Conservation (phyloP, 1,140 invertebrate species). For the Drosophila fuyamai region DNA sequence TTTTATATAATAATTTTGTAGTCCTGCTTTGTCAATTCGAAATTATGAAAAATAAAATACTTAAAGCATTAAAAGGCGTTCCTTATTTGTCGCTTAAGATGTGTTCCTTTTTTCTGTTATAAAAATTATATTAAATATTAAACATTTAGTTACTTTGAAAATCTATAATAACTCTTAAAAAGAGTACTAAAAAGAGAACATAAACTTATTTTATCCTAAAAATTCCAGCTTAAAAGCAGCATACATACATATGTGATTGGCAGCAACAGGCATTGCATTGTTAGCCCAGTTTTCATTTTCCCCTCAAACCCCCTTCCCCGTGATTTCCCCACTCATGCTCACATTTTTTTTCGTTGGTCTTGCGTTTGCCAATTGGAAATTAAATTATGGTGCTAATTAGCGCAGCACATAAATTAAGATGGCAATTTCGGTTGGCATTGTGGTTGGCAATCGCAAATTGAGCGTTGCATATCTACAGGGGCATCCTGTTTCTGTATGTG, state of each 20-base stretch:
- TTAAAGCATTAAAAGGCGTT: no score
- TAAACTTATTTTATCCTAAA: background rate
- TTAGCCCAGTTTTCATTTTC: constrained; percentile 19
- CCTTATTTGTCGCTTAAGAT: no score
- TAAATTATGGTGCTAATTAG: constrained; percentile 80
- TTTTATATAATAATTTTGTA: background rate
- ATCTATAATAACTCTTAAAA: background rate
- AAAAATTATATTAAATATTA: background rate
- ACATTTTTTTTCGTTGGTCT: background rate
- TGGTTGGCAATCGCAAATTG: constrained; percentile 58
- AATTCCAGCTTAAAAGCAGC: background rate
- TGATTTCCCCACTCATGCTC: background rate
- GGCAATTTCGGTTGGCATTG: constrained; percentile 76
- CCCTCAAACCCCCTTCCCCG: no score
- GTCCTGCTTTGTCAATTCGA: no score
- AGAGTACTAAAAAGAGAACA: background rate
- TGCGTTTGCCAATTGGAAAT: constrained; percentile 69
- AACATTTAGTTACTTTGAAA: background rate
- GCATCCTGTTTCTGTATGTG: constrained; percentile 10
- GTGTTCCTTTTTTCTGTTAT: background rate
- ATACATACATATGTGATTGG: constrained; percentile 5
- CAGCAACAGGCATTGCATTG: constrained; percentile 24
- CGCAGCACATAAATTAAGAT: constrained; percentile 71
- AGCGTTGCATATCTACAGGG: constrained; percentile 51
- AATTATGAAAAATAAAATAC: no score